A percentile compares a stretch with the other conserved stretches of the same genome.
These are phyloP conservation scores for Subacronicta megacephala DNA, from an alignment of 2,888 invertebrate genomes.

Conservation along the genomic window DNA sequence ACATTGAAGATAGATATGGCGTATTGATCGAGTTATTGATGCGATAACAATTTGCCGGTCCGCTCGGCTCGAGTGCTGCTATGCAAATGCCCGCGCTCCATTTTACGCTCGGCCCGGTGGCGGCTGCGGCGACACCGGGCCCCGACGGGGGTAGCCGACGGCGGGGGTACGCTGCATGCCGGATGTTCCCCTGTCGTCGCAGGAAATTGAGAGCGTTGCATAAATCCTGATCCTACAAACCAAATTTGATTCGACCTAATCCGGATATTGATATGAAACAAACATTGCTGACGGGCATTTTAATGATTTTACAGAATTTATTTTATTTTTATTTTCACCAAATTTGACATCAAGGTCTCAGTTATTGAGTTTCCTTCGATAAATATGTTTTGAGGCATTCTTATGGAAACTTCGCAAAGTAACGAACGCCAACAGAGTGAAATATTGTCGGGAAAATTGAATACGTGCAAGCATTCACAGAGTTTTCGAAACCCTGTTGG, in stretches of 20 bases:
- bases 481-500: conserved; percentile 60
- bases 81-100: conserved; percentile 86
- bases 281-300: conserved; percentile 74
- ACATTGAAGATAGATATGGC: conserved; percentile 70
- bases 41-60: conserved; percentile 88
- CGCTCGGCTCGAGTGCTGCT: conserved; percentile 82
- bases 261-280: conserved; percentile 88
- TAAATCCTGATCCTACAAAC: conserved; percentile 87
- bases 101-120: conserved; percentile 80
- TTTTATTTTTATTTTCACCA: conserved; percentile 37
- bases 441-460: conserved; percentile 84
- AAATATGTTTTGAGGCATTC: conserved; percentile 71
- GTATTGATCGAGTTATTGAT: conserved; percentile 86
- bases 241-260: conserved; percentile 88
- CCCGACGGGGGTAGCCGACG: conserved; percentile 49
- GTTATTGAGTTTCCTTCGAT: conserved; percentile 67
- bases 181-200: conserved; percentile 87
- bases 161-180: conserved; percentile 71
- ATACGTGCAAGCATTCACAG: conserved; percentile 83
- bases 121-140: conserved; percentile 59
- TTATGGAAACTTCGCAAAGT: conserved; percentile 68
- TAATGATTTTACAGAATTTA: conserved; percentile 61
- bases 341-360: conserved; percentile 51
- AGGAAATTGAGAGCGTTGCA: conserved; percentile 89
- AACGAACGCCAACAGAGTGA: conserved; percentile 75